phyloP scores from a whole-genome alignment of 2,888 invertebrate genomes.

The Keiferia lycopersicella region DNA sequence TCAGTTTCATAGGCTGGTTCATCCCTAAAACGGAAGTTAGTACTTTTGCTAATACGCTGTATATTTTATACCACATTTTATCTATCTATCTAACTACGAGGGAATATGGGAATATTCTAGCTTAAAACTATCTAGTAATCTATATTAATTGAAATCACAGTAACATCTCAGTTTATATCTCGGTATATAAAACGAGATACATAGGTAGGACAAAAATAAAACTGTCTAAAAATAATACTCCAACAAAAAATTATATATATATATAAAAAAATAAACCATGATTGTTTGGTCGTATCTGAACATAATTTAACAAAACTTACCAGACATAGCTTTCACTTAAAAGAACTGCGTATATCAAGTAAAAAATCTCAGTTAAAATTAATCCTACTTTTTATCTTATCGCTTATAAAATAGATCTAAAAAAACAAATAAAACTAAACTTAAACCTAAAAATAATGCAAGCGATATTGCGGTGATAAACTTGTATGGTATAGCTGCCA shows the following conservation, averaged over 20 bases:
- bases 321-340: not conserved
- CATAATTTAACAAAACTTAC: not conserved
- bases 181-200: slow-evolving; percentile 25
- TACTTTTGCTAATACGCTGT: slow-evolving; percentile 5
- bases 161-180: slow-evolving; percentile 40
- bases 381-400: not conserved
- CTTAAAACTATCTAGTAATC: slow-evolving; percentile 23
- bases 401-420: not conserved
- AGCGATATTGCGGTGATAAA: too few species aligned
- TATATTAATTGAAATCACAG: slow-evolving; percentile 50
- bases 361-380: not conserved
- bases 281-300: not conserved
- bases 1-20: too few species aligned
- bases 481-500: not conserved
- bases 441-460: too few species aligned
- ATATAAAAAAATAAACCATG: slow-evolving; percentile 4
- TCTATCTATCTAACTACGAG: slow-evolving; percentile 5
- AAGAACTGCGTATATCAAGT: not conserved
- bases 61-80: not conserved
- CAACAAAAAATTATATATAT: too few species aligned
- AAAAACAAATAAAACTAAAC: not conserved
- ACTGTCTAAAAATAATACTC: slow-evolving; percentile 13
- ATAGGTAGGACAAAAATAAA: not conserved
- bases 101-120: slow-evolving; percentile 10
- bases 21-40: too few species aligned